Conservation (phyloP, 1,140 invertebrate species). For the Nymphalis io region DNA sequence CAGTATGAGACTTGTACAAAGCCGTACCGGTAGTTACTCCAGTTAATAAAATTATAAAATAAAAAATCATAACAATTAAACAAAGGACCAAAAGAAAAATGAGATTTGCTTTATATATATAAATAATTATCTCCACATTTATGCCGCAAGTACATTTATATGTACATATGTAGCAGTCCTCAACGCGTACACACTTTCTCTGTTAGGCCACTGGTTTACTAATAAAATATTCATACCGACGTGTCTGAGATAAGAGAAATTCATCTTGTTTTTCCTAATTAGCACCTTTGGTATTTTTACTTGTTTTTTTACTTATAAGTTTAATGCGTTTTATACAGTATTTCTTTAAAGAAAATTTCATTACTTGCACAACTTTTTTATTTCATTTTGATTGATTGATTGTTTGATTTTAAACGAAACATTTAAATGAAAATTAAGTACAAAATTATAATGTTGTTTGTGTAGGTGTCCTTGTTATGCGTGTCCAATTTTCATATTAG, state of each 20-base stretch:
- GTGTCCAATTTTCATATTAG: too few relatives aligned
- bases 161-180: background rate
- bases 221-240: slow-evolving; percentile 3
- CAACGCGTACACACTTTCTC: background rate
- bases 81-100: background rate
- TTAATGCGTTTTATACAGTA: too few relatives aligned
- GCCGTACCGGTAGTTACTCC: too few relatives aligned
- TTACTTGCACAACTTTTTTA: too few relatives aligned
- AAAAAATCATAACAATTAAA: background rate
- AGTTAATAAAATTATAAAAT: background rate
- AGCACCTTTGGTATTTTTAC: background rate
- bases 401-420: too few relatives aligned
- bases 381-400: too few relatives aligned
- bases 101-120: background rate
- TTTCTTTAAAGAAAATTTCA: too few relatives aligned
- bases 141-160: background rate
- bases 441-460: too few relatives aligned
- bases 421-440: too few relatives aligned
- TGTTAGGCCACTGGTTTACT: slow-evolving; percentile 2
- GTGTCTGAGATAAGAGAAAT: slow-evolving; percentile 5
- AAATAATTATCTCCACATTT: background rate
- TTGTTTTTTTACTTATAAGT: too few relatives aligned
- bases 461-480: too few relatives aligned
- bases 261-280: background rate
- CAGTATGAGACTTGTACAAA: too few relatives aligned